Conservation (phyloP, 2,113 vertebrate species). For the Toxostoma redivivum region DNA sequence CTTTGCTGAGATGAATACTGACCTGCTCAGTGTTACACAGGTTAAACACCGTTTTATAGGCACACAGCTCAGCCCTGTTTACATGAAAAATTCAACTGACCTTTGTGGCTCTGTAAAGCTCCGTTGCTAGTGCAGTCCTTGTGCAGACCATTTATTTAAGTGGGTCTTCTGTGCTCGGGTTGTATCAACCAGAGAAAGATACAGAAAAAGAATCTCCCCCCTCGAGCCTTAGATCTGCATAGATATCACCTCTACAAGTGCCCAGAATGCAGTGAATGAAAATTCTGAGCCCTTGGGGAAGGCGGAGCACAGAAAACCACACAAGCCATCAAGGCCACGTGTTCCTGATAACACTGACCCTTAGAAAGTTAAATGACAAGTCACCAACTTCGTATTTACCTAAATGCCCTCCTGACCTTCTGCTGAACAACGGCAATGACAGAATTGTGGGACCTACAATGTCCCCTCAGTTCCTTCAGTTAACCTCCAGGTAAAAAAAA, state of each 20-base stretch:
- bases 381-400: not conserved
- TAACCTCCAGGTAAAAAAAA: not conserved
- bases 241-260: not conserved
- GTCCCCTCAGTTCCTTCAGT: not conserved
- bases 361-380: not conserved
- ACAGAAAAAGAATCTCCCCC: not conserved
- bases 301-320: fast-evolving
- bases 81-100: constrained; percentile 14
- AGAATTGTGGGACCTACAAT: not conserved
- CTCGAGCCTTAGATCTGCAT: not conserved
- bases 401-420: not conserved
- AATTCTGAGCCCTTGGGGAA: not conserved
- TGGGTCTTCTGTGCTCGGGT: not conserved
- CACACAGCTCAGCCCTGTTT: not conserved
- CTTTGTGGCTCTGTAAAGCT: not conserved
- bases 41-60: not conserved
- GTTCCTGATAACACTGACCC: not conserved
- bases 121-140: not conserved
- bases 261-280: not conserved
- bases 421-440: not conserved
- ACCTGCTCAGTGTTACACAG: not conserved
- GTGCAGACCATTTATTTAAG: not conserved
- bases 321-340: not conserved
- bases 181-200: not conserved
- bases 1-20: not conserved